phyloP scores from a whole-genome alignment of 1,140 invertebrate genomes.

The Ceratosolen solmsi region DNA sequence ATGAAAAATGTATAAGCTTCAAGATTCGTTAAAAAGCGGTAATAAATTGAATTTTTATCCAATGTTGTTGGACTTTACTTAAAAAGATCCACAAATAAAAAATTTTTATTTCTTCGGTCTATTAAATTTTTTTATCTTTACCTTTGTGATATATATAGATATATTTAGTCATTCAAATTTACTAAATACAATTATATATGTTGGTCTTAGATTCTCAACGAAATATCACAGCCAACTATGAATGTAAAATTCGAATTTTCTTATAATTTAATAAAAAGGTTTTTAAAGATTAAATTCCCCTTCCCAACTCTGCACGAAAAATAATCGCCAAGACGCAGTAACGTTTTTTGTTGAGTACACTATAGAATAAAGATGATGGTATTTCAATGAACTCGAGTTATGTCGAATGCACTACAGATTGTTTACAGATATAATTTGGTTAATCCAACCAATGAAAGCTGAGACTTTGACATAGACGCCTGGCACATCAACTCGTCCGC shows the following conservation, averaged over 20 bases:
- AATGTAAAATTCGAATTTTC: slow-evolving; percentile 31
- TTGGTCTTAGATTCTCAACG: neutral
- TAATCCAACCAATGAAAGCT: slow-evolving; percentile 96
- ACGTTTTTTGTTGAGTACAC: slow-evolving; percentile 34
- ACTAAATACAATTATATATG: slow-evolving; percentile 4
- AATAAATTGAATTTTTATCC: slow-evolving; percentile 36
- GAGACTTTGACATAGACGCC: slow-evolving; percentile 96
- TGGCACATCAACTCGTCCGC: slow-evolving; percentile 89
- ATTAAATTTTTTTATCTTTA: slow-evolving; percentile 12
- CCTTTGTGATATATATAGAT: neutral
- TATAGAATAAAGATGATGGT: neutral
- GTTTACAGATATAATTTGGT: slow-evolving; percentile 96
- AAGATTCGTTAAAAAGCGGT: slow-evolving; percentile 40
- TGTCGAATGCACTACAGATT: slow-evolving; percentile 78
- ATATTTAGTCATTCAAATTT: neutral
- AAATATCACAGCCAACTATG: slow-evolving; percentile 49
- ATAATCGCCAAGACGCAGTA: slow-evolving; percentile 53
- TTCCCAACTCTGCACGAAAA: neutral
- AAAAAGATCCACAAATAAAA: slow-evolving; percentile 26
- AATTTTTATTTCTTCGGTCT: slow-evolving; percentile 27
- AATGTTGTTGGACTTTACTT: slow-evolving; percentile 1
- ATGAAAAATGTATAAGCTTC: neutral
- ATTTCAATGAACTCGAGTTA: neutral
- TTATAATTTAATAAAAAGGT: too few species aligned
- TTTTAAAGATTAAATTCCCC: too few species aligned